Evolutionary conservation across 2,797 vertebrate genomes (phyloP), one percentile per base, ranked within the genome.

Genomic region (Tachyglossus aculeatus): DNA sequence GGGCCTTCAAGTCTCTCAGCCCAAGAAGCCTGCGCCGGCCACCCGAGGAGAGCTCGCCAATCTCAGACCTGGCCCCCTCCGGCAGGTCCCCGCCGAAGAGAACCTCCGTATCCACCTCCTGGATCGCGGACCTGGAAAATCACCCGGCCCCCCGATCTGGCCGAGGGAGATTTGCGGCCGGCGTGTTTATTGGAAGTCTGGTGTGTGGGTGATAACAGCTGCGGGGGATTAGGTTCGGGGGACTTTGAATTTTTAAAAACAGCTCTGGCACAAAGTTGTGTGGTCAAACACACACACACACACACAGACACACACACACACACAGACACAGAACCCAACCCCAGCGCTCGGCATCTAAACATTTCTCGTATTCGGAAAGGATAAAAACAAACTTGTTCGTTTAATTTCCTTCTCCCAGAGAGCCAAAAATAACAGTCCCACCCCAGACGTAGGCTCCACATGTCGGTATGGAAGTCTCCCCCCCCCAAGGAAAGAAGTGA

Each of bases 341-440:
- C 53, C 2, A 4, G 19, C 58, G 73, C 68, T 78, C 45, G 24
- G 74, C 44, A 19, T 56, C 69, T 67, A 53, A 83, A 65, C 71
- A 44, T 58, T 73, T 52, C n/a, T 47, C 48, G 41, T 69, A 34
- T 71, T 87, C 65, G 72, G 77, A 73, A 67, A 71, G 79, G 59
- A 74, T 80, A 59, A 77, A 86, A 86, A 67, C 64, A 43, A 63
- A 77, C 71, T 74, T 78, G 39, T 27, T 85, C 70, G 25, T 82
- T 87, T 80, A 57, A 84, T 83, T 87, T 82, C 62, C 60, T 61
- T 74, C 58, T 73, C 62, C 60, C 8, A 65, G 71, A 63, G 73
- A 83, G 81, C 77, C 87, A 81, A 85, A 88, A 68, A 3, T 83
- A 87, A 68, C 71, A 86, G 78, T 61, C 63, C 56, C 68, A 84